Evolutionary conservation across 2,888 invertebrate species (phyloP), one percentile per base, ranked within the genome.

Genomic region (Euzophera pinguis): DNA sequence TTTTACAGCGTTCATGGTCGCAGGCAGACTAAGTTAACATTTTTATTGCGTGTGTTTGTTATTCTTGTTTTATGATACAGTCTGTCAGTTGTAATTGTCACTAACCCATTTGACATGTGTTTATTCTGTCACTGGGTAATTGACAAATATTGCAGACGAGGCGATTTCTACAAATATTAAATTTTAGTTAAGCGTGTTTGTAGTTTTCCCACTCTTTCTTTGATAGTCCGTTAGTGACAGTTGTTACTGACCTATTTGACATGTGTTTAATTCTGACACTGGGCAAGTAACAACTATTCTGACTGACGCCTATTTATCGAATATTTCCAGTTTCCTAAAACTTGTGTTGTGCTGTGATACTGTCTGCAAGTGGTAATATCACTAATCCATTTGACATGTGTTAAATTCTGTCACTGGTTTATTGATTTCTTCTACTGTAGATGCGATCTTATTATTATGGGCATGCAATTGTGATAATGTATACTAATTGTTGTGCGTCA

Each of bases 101-200:
- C 34, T 29, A 14, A 51, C 38, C 37, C 41, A 52, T 37, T 38
- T 57, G 69, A 64, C 63, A 67, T 55, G 65, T 67, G n/a, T 45
- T 6, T n/a, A 52, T 10, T 64, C 62, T 65, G 67, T 72, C 68
- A 72, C 67, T 71, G 79, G 76, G 73, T 66, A 53, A 61, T n/a
- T 49, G 48, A 52, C 45, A 35, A 3, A 48, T 52, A 3, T 32
- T 34, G 14, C 51, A 16, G 22, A 42, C 1, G 29, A 35, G 6
- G 37, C 16, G 12, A 17, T 7, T n/a, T 43, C 29, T 34, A 7
- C 35, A 42, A 3, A 16, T 39, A 45, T 42, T 35, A 37, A n/a
- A 6, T 29, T 29, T 7, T 6, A n/a, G n/a, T n/a, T n/a, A n/a
- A n/a, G n/a, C n/a, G n/a, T 29, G 29, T n/a, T n/a, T n/a, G n/a